Percentiles rank a stretch among this genome's conserved stretches.
Conservation (phyloP, 1,140 invertebrate genomes). For the Camponotus floridanus region DNA sequence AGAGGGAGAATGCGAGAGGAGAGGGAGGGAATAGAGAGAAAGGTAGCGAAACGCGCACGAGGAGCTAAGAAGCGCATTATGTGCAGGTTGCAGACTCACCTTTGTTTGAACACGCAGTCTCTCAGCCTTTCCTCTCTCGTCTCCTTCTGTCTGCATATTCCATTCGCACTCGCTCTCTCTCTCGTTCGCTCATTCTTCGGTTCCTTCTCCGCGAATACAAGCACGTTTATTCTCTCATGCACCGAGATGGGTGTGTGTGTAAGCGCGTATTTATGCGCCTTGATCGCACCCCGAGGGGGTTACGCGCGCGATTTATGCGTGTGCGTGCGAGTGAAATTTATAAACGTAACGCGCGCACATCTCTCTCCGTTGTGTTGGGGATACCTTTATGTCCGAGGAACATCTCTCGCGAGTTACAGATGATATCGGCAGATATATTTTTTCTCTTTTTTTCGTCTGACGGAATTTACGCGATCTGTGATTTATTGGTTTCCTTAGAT, state of each 20-base stretch:
- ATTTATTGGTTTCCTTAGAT: slow-evolving; percentile 28
- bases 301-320: slow-evolving; percentile 69
- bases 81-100: slow-evolving; percentile 74
- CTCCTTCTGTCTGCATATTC: no score
- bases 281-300: slow-evolving; percentile 61
- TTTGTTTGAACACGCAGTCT: slow-evolving; percentile 75
- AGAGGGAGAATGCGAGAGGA: not conserved
- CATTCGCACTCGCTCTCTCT: not conserved
- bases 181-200: not conserved
- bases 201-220: slow-evolving; percentile 6
- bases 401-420: slow-evolving; percentile 24
- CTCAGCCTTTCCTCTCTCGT: slow-evolving; percentile 38
- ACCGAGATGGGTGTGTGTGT: slow-evolving; percentile 4
- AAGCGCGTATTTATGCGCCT: slow-evolving; percentile 58
- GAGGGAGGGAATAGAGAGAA: slow-evolving; percentile 61
- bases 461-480: slow-evolving; percentile 17
- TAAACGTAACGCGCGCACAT: slow-evolving; percentile 46
- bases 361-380: slow-evolving; percentile 26
- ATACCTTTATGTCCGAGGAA: slow-evolving; percentile 41
- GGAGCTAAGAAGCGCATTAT: slow-evolving; percentile 68
- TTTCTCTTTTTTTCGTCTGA: not conserved
- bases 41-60: slow-evolving; percentile 63
- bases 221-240: slow-evolving; percentile 38
- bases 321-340: slow-evolving; percentile 68
- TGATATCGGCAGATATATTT: slow-evolving; percentile 30